Percentiles rank a stretch among this genome's conserved stretches.
phyloP scores from a whole-genome alignment of 2,113 vertebrate genomes.

The Zootoca vivipara region DNA sequence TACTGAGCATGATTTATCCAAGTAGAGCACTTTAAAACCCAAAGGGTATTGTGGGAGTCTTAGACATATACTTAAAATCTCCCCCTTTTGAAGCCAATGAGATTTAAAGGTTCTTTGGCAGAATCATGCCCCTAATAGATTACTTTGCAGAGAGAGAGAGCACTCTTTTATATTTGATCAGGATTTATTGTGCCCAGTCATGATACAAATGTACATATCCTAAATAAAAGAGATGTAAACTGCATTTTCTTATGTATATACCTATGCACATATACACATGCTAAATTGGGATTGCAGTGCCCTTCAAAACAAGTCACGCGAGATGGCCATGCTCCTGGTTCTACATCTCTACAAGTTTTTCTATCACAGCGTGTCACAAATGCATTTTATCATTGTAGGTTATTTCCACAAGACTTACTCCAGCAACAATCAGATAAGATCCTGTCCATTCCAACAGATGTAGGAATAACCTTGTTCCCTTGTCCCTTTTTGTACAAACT shows the following conservation, averaged over 20 bases:
- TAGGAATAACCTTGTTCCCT: not conserved
- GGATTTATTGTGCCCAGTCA: not conserved
- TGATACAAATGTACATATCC: not conserved
- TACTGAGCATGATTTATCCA: not conserved
- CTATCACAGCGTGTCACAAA: not conserved
- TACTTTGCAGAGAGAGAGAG: not conserved
- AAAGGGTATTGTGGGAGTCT: not conserved
- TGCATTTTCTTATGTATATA: not conserved
- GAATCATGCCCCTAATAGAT: not conserved
- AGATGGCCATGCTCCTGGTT: not conserved
- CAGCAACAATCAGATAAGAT: not conserved
- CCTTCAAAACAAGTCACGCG: no score
- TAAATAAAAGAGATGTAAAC: not conserved
- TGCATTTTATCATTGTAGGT: not conserved
- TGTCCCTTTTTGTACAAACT: not conserved
- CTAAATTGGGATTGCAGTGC: not conserved
- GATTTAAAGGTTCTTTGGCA: not conserved
- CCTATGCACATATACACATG: no score
- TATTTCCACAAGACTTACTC: not conserved
- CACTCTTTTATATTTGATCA: not conserved
- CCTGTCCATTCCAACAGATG: not conserved
- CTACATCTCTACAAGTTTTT: not conserved
- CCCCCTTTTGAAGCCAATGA: not conserved
- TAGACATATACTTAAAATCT: not conserved
- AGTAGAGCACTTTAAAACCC: not conserved